Evolutionary conservation across 2,797 vertebrate genomes (phyloP).

Genomic region (Stomatorhinus walkeri): DNA sequence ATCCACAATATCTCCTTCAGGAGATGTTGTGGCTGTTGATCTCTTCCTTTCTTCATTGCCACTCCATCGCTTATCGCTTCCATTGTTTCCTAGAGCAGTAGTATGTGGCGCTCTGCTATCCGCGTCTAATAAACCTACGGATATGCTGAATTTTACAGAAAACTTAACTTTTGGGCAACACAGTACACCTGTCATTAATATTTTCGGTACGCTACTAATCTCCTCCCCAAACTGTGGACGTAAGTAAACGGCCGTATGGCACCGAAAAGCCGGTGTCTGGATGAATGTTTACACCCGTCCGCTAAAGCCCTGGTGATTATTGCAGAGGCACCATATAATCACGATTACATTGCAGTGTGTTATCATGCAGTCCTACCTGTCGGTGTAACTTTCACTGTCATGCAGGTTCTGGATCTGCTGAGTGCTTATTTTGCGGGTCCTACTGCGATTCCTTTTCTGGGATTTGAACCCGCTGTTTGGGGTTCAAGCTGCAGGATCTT

Average conservation of each 20-base stretch:
- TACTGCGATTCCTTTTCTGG: not conserved
- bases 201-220: not conserved
- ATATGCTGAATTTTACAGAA: not conserved
- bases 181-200: not conserved
- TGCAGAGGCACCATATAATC: not conserved
- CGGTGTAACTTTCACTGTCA: not conserved
- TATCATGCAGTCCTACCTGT: not conserved
- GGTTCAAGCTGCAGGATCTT: not conserved
- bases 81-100: not conserved
- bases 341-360: not conserved
- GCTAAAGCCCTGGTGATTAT: not conserved
- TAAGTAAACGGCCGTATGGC: not conserved
- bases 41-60: not conserved
- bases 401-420: not conserved
- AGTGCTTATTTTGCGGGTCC: not conserved
- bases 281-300: not conserved
- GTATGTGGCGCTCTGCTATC: not conserved
- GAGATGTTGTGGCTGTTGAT: not conserved
- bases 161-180: not conserved
- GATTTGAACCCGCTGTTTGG: not conserved
- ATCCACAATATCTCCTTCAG: not conserved
- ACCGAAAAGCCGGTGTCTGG: not conserved
- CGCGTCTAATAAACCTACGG: not conserved
- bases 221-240: not conserved
- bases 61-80: not conserved